Evolutionary conservation across 2,888 invertebrate genomes (phyloP), one percentile per base, ranked within the genome.

Genomic region (Eupithecia subumbrata): DNA sequence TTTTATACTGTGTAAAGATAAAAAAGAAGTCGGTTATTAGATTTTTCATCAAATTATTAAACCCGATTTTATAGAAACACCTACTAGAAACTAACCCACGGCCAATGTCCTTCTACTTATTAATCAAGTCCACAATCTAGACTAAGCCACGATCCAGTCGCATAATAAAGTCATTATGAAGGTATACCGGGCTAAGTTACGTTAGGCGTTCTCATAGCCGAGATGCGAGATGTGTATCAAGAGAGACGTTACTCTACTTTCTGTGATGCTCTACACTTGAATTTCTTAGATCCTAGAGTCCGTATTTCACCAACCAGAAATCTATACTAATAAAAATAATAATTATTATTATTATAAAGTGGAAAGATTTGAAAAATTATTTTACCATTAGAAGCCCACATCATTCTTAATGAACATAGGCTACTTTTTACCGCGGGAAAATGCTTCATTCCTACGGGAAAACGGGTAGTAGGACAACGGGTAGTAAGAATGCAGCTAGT

Each of bases 231-330:
- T 81, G 77, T 77, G 80, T 78, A 79, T 82, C 80, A 78, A 74
- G 67, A 78, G 74, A 78, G 75, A 77, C 80, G 79, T 82, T 82
- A 80, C 79, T 81, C 81, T 56, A 81, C 80, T 82, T 82, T 80
- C 80, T 76, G 69, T 71, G 69, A 8, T 8, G 30, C 16, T 64
- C 63, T 64, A 34, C 25, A 5, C 34, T 64, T 34, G 34, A 34
- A 18, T 64, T 18, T 64, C 34, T 64, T 64, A 64, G 34, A 34
- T 64, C 16, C 34, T 34, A 34, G 18, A 34, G 16, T 3, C 25
- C 18, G 0, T 56, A n/a, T 22, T 22, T 56, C 11, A 52, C 52
- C 34, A 9, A 60, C 25, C 25, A 14, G 5, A 56, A 56, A 56
- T n/a, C 52, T n/a, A 52, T 3, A 30, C 30, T 30, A 30, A 30